phyloP scores from a whole-genome alignment of 1,140 invertebrate genomes.

The Pseudoatta argentina region DNA sequence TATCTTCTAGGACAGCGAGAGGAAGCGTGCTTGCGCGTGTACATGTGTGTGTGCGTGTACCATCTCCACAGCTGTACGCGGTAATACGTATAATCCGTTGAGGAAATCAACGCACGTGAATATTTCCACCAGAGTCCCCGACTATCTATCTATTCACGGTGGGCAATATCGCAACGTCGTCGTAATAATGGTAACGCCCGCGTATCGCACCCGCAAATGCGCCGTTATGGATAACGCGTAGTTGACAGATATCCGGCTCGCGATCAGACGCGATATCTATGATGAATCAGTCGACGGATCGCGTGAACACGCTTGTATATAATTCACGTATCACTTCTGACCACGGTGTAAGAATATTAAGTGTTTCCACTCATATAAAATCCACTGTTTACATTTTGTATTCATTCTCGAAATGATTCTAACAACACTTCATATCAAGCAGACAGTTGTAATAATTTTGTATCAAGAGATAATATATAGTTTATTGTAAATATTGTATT shows the following conservation, averaged over 20 bases:
- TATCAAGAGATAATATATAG: too few relatives aligned
- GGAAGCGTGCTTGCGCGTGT: neutral
- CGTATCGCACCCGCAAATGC: slow-evolving; percentile 31
- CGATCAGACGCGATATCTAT: slow-evolving; percentile 1
- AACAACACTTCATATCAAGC: too few relatives aligned
- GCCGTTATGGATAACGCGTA: slow-evolving; percentile 41
- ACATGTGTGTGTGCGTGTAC: too few relatives aligned
- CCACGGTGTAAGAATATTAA: too few relatives aligned
- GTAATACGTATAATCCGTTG: slow-evolving; percentile 52
- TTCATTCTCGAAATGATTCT: too few relatives aligned
- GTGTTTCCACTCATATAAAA: too few relatives aligned
- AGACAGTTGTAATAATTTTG: too few relatives aligned
- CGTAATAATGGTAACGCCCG: slow-evolving; percentile 60
- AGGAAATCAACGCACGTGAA: slow-evolving; percentile 52
- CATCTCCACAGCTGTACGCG: slow-evolving; percentile 8
- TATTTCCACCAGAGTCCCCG: slow-evolving; percentile 46
- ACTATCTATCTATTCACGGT: slow-evolving; percentile 34
- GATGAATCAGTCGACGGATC: slow-evolving; percentile 20
- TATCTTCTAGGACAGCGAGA: slow-evolving; percentile 75
- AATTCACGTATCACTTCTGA: neutral
- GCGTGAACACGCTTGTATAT: too few relatives aligned
- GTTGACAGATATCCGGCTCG: slow-evolving; percentile 35
- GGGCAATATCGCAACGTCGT: slow-evolving; percentile 56
- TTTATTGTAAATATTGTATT: too few relatives aligned
- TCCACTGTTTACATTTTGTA: too few relatives aligned